Base-by-base conservation (phyloP, 2,113 vertebrate species). In the Vombatus ursinus region DNA sequence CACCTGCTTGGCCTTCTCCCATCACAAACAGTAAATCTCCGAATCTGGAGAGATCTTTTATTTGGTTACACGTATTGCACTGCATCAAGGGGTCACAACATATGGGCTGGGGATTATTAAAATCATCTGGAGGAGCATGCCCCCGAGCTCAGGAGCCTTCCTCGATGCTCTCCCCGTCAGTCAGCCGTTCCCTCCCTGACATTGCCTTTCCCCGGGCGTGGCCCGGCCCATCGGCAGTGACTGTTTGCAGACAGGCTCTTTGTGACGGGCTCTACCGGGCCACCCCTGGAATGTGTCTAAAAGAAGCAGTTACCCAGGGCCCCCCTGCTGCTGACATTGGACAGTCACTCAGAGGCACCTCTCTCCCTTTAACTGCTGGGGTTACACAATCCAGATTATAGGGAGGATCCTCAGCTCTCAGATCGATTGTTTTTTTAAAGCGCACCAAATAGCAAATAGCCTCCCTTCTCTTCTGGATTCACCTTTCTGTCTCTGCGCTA, bases 11-110 rank as follows among this genome's bases (percentile, higher is more conserved):
- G 98, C 98, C 98, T 98, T 98, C 98, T 98, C 98, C 98, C 98
- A 99, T 98, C 92, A 50, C 98, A 98, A 99, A 98, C 98, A 99
- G 98, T 99, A 98, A 99, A 99, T 99, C 98, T 98, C 98, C 26
- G 96, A 98, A 98, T 98, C 98, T 98, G 98, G 98, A 98, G 98
- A 98, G 98, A 98, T 98, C 98, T 99, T 99, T 99, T 99, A 98
- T 99, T 99, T 98, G 98, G 98, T 98, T 99, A 98, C 98, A 98
- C 98, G 98, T 98, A 99, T 98, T 98, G 98, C 98, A 98, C 97
- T 98, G 98, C 98, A 99, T 98, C 98, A 98, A 98, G 98, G 97
- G 98, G 98, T 98, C 99, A 99, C 98, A 98, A 97, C 98, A 98
- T 98, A 98, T 99, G 98, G 98, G 98, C 98, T 97, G 95, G 98